A percentile compares a stretch with the other conserved stretches of the same genome.
phyloP scores from a whole-genome alignment of 1,140 invertebrate genomes.

The Eubasilissa regina region DNA sequence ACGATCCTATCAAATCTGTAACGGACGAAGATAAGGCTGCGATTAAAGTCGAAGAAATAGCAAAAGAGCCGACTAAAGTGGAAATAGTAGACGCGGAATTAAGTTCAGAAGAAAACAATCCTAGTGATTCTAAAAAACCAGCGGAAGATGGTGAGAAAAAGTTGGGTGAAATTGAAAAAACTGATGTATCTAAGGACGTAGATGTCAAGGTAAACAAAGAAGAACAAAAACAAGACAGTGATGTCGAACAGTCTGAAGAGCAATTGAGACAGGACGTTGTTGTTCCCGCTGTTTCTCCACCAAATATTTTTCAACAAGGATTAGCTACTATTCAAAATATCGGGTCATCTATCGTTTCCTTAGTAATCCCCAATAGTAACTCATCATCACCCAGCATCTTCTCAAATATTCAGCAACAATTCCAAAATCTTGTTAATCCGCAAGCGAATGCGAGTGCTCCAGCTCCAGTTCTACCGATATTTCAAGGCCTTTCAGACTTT shows the following conservation, averaged over 20 bases:
- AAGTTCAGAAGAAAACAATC: neutral
- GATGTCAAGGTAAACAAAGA: neutral
- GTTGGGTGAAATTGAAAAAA: neutral
- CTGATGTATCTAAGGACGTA: too few species aligned
- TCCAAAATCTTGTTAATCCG: constrained; percentile 46
- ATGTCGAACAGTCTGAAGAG: neutral
- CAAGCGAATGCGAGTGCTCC: neutral
- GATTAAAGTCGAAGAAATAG: neutral
- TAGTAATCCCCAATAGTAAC: constrained; percentile 27
- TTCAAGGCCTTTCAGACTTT: constrained; percentile 49
- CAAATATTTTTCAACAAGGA: constrained; percentile 38
- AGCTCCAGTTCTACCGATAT: constrained; percentile 13
- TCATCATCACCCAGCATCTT: constrained; percentile 37
- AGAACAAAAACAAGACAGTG: constrained; percentile 10
- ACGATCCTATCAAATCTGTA: neutral
- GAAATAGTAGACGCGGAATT: neutral
- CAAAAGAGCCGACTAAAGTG: neutral
- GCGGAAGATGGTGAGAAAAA: constrained; percentile 16
- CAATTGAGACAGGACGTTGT: constrained; percentile 16
- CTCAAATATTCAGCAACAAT: constrained; percentile 45
- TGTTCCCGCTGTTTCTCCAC: neutral
- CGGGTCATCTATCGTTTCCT: constrained; percentile 33
- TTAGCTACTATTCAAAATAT: constrained; percentile 37
- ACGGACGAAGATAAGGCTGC: neutral
- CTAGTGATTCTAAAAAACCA: neutral